Evolutionary conservation across 2,113 vertebrate species (phyloP).

Genomic region (Dipodomys merriami): DNA sequence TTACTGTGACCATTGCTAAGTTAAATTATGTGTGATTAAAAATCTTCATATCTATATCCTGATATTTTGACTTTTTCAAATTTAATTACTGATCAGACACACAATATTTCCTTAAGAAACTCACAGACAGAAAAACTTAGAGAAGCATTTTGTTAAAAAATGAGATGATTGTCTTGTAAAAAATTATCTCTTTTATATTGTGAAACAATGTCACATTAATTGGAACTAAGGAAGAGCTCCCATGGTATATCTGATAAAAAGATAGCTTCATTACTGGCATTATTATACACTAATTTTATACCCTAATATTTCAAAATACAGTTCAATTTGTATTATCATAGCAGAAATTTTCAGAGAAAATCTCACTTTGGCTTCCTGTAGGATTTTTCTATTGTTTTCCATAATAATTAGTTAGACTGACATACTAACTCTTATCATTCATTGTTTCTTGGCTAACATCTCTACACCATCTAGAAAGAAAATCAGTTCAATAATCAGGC

Average conservation of each 20-base stretch:
- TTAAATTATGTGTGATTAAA: conserved; percentile 25
- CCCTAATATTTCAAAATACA: conserved; percentile 19
- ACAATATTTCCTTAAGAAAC: conserved; percentile 23
- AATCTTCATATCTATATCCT: neutral
- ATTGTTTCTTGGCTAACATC: neutral
- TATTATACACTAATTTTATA: neutral
- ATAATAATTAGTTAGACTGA: neutral
- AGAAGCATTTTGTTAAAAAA: neutral
- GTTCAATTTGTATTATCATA: neutral
- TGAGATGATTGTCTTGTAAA: conserved; percentile 12
- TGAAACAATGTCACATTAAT: neutral
- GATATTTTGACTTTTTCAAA: conserved; percentile 35
- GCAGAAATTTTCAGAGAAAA: conserved; percentile 30
- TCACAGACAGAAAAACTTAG: neutral
- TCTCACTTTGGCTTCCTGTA: neutral
- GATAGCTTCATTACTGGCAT: conserved; percentile 32
- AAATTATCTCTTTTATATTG: neutral
- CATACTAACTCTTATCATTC: neutral
- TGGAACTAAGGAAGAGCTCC: neutral
- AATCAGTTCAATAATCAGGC: neutral
- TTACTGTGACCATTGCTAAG: conserved; percentile 1
- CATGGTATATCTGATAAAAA: conserved; percentile 28
- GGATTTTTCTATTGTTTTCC: neutral
- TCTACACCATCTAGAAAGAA: conserved; percentile 19
- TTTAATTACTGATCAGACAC: neutral